Evolutionary conservation across 2,888 invertebrate species (phyloP), one percentile per base, ranked within the genome.

Genomic region (Eudemis profundana): DNA sequence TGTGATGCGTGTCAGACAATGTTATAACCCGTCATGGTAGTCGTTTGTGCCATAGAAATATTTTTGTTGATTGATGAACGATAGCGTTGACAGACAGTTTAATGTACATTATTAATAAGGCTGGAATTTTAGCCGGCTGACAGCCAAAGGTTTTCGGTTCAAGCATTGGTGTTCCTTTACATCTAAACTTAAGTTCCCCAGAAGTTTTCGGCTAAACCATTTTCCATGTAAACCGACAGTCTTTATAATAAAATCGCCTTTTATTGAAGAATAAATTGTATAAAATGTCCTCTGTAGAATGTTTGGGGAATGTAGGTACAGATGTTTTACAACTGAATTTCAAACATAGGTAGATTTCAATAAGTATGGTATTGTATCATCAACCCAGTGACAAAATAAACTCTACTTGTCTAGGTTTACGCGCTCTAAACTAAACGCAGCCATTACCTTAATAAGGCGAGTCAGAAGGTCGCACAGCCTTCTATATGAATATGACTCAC

Each of bases 11-110:
- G 33, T 10, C 10, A 8, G 8, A 8, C 7, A 8, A 33, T 33
- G n/a, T 12, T 44, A 44, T 54, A 44, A 42, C 42, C 12, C 42
- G 56, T 29, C 44, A 44, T 27, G 42, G 27, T 56, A 56, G 42
- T 17, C 56, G 19, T 42, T 56, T 56, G 29, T 54, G 27, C 29
- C 27, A 27, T 44, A 14, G 42, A 44, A 56, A 29, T 19, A 17
- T 12, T 42, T 15, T 15, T 53, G 21, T 1, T n/a, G n/a, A n/a
- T 56, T 29, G 40, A 47, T 54, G 54, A 63, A 50, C 44, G 44
- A 21, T 61, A 36, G 15, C 51, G 51, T 51, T 61, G 33, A 61
- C 50, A 15, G 61, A 33, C 61, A 50, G n/a, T 61, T 23, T 44
- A 42, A 23, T 19, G 36, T 63, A 14, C 47, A 63, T 63, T 33